Conservation (phyloP, 2,888 invertebrate genomes). For the Proisotoma minuta region DNA sequence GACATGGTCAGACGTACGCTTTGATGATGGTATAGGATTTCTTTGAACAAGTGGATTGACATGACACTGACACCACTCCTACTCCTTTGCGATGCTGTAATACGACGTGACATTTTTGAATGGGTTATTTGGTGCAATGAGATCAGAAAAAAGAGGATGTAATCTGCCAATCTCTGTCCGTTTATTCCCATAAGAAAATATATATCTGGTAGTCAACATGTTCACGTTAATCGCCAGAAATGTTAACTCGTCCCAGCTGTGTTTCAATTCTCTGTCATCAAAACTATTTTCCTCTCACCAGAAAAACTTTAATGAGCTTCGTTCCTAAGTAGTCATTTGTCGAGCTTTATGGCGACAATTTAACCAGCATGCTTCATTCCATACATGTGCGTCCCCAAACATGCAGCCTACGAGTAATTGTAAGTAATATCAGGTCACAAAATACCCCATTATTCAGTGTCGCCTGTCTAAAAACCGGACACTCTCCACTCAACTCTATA, state of each 20-base stretch:
- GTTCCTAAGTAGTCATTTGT: conserved; percentile 28
- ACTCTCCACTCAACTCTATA: too few relatives aligned
- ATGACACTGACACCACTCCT: too few relatives aligned
- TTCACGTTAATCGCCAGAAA: conserved; percentile 47
- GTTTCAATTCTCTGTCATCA: conserved; percentile 47
- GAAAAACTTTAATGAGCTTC: conserved; percentile 41
- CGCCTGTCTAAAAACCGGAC: too few relatives aligned
- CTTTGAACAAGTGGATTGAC: neutral
- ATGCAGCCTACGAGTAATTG: too few relatives aligned
- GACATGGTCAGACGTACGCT: neutral
- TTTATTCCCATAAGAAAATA: conserved; percentile 27
- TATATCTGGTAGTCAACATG: conserved; percentile 48
- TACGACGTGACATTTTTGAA: too few relatives aligned
- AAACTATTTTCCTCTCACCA: conserved; percentile 46
- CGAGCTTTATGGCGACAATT: conserved; percentile 15
- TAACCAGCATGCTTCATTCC: neutral
- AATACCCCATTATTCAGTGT: too few relatives aligned
- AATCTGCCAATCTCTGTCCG: conserved; percentile 11
- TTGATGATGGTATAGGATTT: neutral
- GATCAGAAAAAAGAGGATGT: conserved; percentile 5
- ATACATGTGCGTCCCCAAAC: neutral
- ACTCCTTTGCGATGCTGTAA: too few relatives aligned
- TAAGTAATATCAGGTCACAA: too few relatives aligned
- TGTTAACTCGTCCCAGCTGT: conserved; percentile 48
- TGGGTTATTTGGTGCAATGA: too few relatives aligned